Base-by-base conservation (phyloP, 2,797 vertebrate species). In the Rhinella marina region DNA sequence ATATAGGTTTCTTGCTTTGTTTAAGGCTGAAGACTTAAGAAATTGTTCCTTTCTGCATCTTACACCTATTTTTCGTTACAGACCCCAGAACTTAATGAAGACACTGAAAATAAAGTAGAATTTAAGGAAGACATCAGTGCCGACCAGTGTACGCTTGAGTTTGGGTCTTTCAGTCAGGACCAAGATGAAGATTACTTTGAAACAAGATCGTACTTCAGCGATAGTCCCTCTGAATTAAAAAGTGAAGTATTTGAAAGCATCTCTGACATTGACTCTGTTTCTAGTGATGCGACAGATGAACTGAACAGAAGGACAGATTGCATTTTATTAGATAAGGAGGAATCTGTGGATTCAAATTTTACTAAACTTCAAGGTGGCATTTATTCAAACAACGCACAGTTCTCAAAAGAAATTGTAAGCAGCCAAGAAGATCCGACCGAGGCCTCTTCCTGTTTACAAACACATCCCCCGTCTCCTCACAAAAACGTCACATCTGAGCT, bases 111-210 rank as follows among this genome's bases (percentile, higher is more conserved):
- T 93, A 95, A 79, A 90, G 87, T 88, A 91, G 95, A 91, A n/a
- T 77, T 95, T 85, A 14, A 95, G 19, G 94, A 93, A 19, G 92
- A 90, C 83, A 91, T 91, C 41, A 91, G 92, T 72, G 89, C 91
- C 77, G 68, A 87, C 17, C 87, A 92, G 0, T 90, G 86, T 66
- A 92, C 92, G 0, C 87, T 88, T 29, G 91, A 93, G 56, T 25
- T 91, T 78, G 94, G 92, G 84, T 93, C 94, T 90, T 86, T 76
- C 89, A 92, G 90, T 87, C 94, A 92, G 87, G 92, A 95, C 86
- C 92, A 92, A 70, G 94, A 94, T 57, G 93, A 94, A 27, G 92
- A 95, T 75, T 94, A 94, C 90, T 95, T 92, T 90, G 96, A 96
- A 92, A 95, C 94, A 0, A 68, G 89, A 84, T 96, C 95, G 77